These are phyloP conservation scores for Entomobrya multifasciata DNA, from an alignment of 2,888 invertebrate genomes.

Conservation along the genomic window DNA sequence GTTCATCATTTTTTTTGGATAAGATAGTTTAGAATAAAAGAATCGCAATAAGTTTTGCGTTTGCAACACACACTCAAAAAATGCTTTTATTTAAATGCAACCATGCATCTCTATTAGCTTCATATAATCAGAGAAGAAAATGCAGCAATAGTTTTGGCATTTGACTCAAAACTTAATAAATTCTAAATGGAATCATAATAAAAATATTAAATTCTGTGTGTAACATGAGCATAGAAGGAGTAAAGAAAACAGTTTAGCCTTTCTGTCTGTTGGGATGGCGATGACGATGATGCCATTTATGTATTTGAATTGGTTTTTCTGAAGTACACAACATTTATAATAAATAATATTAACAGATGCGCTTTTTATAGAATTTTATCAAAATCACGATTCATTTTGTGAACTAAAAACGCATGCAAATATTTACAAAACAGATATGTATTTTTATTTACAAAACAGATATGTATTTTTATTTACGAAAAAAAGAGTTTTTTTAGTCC, in stretches of 20 bases:
- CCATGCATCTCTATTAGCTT: not conserved
- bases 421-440: not conserved
- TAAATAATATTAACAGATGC: too few relatives aligned
- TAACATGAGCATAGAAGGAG: too few relatives aligned
- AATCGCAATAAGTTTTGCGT: not conserved
- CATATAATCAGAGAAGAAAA: not conserved
- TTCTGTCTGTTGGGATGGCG: too few relatives aligned
- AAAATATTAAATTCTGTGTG: too few relatives aligned
- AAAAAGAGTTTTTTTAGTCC: slow-evolving; percentile 34
- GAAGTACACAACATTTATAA: too few relatives aligned
- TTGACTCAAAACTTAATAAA: too few relatives aligned
- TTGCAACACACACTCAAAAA: not conserved
- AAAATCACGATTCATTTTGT: slow-evolving; percentile 1
- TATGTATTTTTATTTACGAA: slow-evolving; percentile 39
- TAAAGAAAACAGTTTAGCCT: too few relatives aligned
- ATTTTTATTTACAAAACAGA: slow-evolving; percentile 29
- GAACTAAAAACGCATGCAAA: not conserved
- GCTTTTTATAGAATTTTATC: not conserved
- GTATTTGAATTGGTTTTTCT: too few relatives aligned
- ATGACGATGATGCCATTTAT: too few relatives aligned
- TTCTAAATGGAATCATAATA: too few relatives aligned
- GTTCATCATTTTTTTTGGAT: not conserved
- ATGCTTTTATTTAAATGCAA: slow-evolving; percentile 19
- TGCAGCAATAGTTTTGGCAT: too few relatives aligned
- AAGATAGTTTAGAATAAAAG: not conserved